Base-by-base conservation (phyloP, 2,888 invertebrate species). In the Ochropacha duplaris region DNA sequence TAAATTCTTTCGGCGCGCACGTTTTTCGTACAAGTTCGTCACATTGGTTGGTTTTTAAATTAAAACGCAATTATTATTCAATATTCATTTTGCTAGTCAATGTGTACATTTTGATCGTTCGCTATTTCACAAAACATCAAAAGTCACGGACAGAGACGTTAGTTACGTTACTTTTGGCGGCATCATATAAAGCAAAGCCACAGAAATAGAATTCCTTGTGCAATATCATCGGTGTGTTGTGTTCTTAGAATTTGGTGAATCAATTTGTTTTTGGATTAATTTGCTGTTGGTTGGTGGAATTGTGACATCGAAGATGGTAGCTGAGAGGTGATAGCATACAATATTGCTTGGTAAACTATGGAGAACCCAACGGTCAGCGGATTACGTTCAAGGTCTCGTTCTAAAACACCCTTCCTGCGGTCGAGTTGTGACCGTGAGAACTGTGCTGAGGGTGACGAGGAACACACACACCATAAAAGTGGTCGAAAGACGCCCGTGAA, bases 381-480 rank as follows among this genome's bases (percentile, higher is more conserved):
- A 86, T 93, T 95, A 81, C 90, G 95, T 86, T 94, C 95, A 84
- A 94, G 95, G 88, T 95, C 95, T 72, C 94, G 95, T 71, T 96
- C 96, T 39, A 95, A 94, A 79, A 95, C 96, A 74, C 95, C 96
- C 65, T 95, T 95, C 78, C 82, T 94, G 69, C 89, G 93, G 65
- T 94, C 94, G 57, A 93, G 87, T 72, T 93, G 94, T 73, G 94
- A 95, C 79, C 93, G 86, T 66, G 94, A 94, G 78, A 88, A 87
- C 66, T 94, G 94, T 76, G 78, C 86, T 24, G 93, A 93, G 64
- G 83, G 83, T 50, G 94, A 90, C 28, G 94, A 94, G 31, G 94
- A 94, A 50, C 94, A 94, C 67, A 84, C 85, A 14, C 93, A 94
- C 74, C 79, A 76, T 54, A 93, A 93, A 72, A 86, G 91, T 49